Evolutionary conservation across 2,797 vertebrate species (phyloP).

Genomic region (Acanthiza pusilla): DNA sequence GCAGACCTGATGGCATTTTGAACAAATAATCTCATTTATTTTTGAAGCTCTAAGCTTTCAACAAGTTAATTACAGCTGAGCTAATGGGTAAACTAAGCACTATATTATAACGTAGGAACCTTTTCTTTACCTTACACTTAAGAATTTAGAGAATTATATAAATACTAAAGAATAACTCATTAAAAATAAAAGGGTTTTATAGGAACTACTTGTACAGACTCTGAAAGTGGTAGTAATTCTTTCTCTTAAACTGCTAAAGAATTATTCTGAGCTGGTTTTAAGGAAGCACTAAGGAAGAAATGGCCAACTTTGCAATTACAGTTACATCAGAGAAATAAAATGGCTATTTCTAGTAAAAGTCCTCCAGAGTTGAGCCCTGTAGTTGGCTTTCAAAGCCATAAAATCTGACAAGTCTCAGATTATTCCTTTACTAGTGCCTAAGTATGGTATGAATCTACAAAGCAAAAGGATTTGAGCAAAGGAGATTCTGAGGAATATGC

Average conservation of each 20-base stretch:
- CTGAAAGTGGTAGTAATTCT: not conserved
- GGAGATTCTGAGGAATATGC: not conserved
- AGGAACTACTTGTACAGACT: slow-evolving; percentile 7
- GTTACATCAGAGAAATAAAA: not conserved
- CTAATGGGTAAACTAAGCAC: slow-evolving; percentile 60
- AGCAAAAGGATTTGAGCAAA: not conserved
- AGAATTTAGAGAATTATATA: slow-evolving; percentile 55
- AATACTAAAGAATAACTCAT: slow-evolving; percentile 44
- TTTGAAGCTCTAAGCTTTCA: slow-evolving; percentile 67
- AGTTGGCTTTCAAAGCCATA: not conserved
- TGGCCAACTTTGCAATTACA: not conserved
- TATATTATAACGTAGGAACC: not conserved
- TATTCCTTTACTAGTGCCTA: not conserved
- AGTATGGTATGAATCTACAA: not conserved
- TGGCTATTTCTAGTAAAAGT: not conserved
- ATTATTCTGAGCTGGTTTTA: not conserved
- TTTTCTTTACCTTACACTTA: slow-evolving; percentile 46
- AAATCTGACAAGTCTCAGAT: not conserved
- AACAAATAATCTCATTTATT: slow-evolving; percentile 81
- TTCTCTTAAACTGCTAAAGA: not conserved
- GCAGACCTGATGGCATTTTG: slow-evolving; percentile 78
- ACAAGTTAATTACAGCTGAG: slow-evolving; percentile 71
- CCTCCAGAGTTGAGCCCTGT: not conserved
- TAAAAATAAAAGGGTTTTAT: slow-evolving; percentile 43
- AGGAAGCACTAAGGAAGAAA: not conserved